phyloP scores from a whole-genome alignment of 2,113 vertebrate species.

The Circaetus cinerascens region DNA sequence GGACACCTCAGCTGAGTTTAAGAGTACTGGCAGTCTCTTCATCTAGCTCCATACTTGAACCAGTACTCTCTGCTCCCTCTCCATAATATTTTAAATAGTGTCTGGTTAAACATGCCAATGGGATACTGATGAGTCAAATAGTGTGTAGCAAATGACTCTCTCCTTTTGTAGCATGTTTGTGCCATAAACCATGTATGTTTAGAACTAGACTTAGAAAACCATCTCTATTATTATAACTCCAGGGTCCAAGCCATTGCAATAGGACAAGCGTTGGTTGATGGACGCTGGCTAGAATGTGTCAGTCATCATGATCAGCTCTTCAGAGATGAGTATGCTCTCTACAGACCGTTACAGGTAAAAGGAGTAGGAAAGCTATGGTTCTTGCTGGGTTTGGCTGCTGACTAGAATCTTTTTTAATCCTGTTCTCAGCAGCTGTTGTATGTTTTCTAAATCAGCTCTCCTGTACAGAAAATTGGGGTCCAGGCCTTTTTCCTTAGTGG shows the following conservation, averaged over 20 bases:
- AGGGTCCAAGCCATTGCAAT: slow-evolving; percentile 97
- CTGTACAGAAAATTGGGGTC: neutral
- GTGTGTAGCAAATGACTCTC: neutral
- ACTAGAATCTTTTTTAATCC: neutral
- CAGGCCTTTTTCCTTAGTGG: neutral
- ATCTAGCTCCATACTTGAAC: neutral
- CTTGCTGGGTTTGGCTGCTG: neutral
- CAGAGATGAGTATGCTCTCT: slow-evolving; percentile 95
- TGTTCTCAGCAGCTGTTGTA: neutral
- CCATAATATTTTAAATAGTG: neutral
- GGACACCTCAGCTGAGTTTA: neutral
- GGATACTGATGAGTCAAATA: neutral
- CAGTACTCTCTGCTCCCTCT: neutral
- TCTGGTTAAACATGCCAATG: neutral
- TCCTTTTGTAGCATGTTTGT: neutral
- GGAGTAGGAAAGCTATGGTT: neutral
- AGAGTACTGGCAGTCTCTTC: neutral
- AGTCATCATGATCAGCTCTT: slow-evolving; percentile 97
- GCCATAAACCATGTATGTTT: neutral
- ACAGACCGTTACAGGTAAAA: slow-evolving; percentile 91
- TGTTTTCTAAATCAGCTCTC: neutral
- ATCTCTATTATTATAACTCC: neutral
- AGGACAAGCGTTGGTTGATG: slow-evolving; percentile 93
- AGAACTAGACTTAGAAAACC: neutral
- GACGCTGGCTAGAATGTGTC: slow-evolving; percentile 95